A percentile compares a stretch with the other conserved stretches of the same genome.
Evolutionary conservation across 2,888 invertebrate species (phyloP).

Genomic region (Asteroscopus sphinx): DNA sequence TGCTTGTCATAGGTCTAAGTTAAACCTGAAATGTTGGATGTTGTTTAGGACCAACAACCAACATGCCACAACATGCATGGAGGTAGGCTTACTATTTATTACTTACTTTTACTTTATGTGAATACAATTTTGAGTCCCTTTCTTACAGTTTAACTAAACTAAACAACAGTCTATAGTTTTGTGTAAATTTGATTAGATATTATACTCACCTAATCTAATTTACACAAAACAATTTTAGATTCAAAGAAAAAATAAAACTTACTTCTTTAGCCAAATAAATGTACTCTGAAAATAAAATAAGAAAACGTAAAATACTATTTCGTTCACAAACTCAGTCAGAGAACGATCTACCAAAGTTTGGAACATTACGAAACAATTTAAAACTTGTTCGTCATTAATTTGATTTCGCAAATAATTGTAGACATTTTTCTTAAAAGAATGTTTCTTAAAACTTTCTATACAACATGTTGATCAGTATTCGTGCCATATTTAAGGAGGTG

Average conservation of each 20-base stretch:
- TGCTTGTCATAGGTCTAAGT: too few species aligned
- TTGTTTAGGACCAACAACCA: too few species aligned
- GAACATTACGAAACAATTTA: constrained; percentile 25
- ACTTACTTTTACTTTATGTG: too few species aligned
- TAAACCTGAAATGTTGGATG: too few species aligned
- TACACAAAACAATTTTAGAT: constrained; percentile 1
- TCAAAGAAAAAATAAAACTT: constrained; percentile 14
- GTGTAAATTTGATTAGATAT: too few species aligned
- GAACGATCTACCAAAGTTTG: constrained; percentile 25
- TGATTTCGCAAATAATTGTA: constrained; percentile 10
- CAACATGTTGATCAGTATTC: too few species aligned
- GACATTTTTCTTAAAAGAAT: background rate
- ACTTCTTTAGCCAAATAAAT: constrained; percentile 13
- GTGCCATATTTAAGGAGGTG: too few species aligned
- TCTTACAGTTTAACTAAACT: too few species aligned
- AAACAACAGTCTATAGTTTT: too few species aligned
- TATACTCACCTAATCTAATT: constrained; percentile 1
- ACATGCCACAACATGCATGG: too few species aligned
- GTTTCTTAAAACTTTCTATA: background rate
- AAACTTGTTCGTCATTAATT: constrained; percentile 15
- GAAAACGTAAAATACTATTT: constrained; percentile 27
- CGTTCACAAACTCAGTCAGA: constrained; percentile 27
- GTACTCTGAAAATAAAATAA: constrained; percentile 18
- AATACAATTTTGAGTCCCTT: too few species aligned
- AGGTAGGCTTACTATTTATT: too few species aligned